A percentile compares a stretch with the other conserved stretches of the same genome.
Evolutionary conservation across 2,113 vertebrate species (phyloP).

Genomic region (Semnornis frantzii): DNA sequence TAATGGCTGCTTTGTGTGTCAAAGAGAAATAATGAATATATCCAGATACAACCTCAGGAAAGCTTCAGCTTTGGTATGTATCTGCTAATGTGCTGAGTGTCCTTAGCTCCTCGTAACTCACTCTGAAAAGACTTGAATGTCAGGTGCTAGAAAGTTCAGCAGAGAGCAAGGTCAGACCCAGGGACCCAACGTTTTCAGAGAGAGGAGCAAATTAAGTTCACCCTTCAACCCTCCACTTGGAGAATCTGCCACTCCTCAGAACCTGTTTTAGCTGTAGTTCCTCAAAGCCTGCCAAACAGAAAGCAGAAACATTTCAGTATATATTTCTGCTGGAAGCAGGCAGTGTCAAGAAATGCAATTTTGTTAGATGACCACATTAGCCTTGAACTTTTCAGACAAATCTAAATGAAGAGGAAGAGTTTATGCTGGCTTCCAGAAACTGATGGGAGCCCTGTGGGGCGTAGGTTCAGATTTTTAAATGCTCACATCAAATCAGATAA

Average conservation of each 20-base stretch:
- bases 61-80: neutral
- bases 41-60: neutral
- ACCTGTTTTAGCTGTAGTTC: neutral
- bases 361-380: constrained; percentile 9
- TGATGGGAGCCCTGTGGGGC: constrained; percentile 16
- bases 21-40: neutral
- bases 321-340: constrained; percentile 8
- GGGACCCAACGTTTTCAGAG: neutral
- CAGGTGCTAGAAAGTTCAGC: constrained; percentile 10
- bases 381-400: constrained; percentile 34
- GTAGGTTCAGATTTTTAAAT: constrained; percentile 21
- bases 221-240: neutral
- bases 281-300: neutral
- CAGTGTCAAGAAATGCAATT: constrained; percentile 2
- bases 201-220: constrained; percentile 35
- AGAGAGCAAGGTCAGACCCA: constrained; percentile 1
- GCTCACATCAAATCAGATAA: constrained; percentile 26
- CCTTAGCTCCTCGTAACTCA: constrained; percentile 14
- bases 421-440: constrained; percentile 21
- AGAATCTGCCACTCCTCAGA: neutral
- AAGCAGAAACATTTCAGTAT: neutral
- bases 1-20: neutral
- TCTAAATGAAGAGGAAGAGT: neutral
- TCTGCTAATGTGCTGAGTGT: neutral
- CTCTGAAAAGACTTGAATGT: neutral